These are phyloP conservation scores for Yponomeuta sedellus DNA, from an alignment of 2,888 invertebrate genomes.

Conservation along the genomic window DNA sequence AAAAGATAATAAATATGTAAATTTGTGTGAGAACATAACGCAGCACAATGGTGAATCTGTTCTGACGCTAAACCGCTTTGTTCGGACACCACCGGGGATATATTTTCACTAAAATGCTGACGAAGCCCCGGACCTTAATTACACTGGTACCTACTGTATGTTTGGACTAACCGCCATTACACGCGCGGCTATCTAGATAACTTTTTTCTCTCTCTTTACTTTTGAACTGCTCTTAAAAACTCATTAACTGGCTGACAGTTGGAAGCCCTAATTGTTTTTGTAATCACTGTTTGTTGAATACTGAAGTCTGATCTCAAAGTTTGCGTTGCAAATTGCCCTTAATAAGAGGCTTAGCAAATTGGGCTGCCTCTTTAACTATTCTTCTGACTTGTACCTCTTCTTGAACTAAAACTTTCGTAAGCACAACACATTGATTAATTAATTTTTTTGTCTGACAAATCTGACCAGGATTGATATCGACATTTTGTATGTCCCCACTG, in stretches of 20 bases:
- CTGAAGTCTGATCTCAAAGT: not conserved
- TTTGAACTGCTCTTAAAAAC: not conserved
- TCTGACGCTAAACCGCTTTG: not conserved
- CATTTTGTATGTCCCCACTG: too few relatives aligned
- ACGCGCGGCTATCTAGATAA: not conserved
- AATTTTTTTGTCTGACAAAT: too few relatives aligned
- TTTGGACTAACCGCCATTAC: not conserved
- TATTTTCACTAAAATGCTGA: conserved; percentile 5
- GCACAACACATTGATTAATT: too few relatives aligned
- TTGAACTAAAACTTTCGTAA: too few relatives aligned
- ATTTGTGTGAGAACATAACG: not conserved
- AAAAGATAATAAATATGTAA: conserved; percentile 9
- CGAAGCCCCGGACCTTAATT: conserved; percentile 13
- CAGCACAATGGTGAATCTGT: conserved; percentile 2
- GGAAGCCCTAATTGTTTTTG: not conserved
- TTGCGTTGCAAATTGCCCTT: not conserved
- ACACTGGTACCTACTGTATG: not conserved
- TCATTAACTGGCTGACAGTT: not conserved
- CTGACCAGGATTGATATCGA: too few relatives aligned
- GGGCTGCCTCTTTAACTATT: not conserved
- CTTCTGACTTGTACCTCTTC: too few relatives aligned
- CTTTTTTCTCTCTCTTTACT: not conserved
- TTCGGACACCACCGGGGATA: not conserved
- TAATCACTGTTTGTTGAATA: not conserved
- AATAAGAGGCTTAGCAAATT: not conserved